Evolutionary conservation across 2,888 invertebrate species (phyloP), one percentile per base, ranked within the genome.

Genomic region (Hirtodrosophila trivittata): DNA sequence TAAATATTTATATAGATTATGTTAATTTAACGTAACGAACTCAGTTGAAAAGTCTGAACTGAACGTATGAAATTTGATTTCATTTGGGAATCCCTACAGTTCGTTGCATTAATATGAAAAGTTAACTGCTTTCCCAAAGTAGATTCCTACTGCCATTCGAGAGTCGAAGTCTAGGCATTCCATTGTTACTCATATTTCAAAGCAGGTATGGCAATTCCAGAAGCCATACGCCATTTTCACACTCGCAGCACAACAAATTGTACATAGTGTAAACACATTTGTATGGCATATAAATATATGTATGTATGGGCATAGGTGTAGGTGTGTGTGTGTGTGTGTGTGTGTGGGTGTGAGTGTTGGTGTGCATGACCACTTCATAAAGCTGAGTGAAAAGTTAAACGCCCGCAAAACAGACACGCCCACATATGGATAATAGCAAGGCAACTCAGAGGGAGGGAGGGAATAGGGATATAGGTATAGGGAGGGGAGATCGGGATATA

Each of bases 321-420:
- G 10, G 6, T 45, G 39, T 12, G 43, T 43, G 25, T 51, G 18
- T 39, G 7, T 16, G 37, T 8, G 12, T n/a, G 21, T 25, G 16
- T 12, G 32, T 66, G n/a, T 18, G 10, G 12, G 8, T 45, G 33
- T 12, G 43, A 38, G 30, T 51, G 18, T 45, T 47, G 41, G 26
- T 35, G 21, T 62, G 58, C 69, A 62, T 69, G 65, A 77, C 77
- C 75, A 77, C 70, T 75, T 77, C 62, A 73, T 73, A 73, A 76
- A 66, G 76, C 66, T 76, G 66, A 74, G 74, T 71, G 64, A 66
- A 65, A 66, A 78, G 67, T 77, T 83, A 75, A 83, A 63, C 86
- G 82, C 64, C 75, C 55, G 66, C 62, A 52, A 69, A 69, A 56
- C 57, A 54, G 66, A 47, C 78, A 85, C 77, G 77, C 77, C 77